Evolutionary conservation across 2,888 invertebrate genomes (phyloP).

Genomic region (Elysia crispata): DNA sequence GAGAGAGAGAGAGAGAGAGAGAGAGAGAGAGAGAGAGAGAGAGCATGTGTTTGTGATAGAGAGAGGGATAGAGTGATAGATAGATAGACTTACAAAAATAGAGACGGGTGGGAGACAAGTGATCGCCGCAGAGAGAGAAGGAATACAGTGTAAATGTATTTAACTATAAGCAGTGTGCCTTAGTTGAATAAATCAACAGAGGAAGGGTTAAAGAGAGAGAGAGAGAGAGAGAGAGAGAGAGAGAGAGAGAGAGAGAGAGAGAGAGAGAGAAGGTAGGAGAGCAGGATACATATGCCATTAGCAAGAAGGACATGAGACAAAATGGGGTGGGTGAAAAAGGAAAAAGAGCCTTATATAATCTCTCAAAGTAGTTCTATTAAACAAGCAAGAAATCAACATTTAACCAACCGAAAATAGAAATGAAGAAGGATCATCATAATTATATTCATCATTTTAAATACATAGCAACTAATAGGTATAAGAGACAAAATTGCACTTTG

Average conservation of each 20-base stretch:
- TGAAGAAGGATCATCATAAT: too few relatives aligned
- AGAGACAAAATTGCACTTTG: too few relatives aligned
- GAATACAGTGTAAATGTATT: not conserved
- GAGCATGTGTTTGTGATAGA: too few relatives aligned
- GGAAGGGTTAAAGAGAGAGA: not conserved
- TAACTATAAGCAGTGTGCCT: not conserved
- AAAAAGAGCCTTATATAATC: too few relatives aligned
- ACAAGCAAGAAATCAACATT: too few relatives aligned
- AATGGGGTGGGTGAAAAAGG: not conserved
- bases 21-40: conserved; percentile 1
- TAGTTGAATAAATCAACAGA: not conserved
- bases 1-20: not conserved
- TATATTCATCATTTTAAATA: too few relatives aligned
- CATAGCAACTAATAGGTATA: too few relatives aligned
- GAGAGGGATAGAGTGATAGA: not conserved
- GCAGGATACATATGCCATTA: too few relatives aligned
- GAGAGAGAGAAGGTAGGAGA: not conserved
- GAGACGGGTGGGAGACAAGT: not conserved
- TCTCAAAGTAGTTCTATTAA: too few relatives aligned
- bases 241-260: not conserved
- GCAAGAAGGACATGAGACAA: not conserved
- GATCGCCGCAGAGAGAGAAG: not conserved
- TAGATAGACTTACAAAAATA: not conserved
- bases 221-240: not conserved
- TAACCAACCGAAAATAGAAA: too few relatives aligned